Conservation (phyloP, 2,797 vertebrate genomes). For the Phylloscopus collybita region DNA sequence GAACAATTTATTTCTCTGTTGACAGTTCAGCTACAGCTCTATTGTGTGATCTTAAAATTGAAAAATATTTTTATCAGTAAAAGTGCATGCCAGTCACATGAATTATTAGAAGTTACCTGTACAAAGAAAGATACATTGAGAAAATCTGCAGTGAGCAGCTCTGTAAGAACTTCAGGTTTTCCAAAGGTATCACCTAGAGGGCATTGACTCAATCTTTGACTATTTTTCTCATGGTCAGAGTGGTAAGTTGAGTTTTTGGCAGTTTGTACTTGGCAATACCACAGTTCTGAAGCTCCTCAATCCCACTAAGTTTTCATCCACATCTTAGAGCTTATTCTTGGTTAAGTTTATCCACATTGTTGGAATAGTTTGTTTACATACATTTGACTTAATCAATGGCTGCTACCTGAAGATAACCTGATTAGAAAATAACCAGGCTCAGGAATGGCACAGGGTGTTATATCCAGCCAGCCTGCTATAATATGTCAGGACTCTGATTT, state of each 20-base stretch:
- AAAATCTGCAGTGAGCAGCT: background rate
- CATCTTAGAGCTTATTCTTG: background rate
- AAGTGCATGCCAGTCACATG: background rate
- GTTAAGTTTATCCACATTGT: background rate
- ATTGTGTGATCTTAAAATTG: background rate
- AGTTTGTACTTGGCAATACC: background rate
- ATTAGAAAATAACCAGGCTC: background rate
- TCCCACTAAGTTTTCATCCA: background rate
- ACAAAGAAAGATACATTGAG: background rate
- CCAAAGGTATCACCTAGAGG: background rate
- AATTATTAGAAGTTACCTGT: background rate
- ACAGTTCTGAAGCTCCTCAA: background rate
- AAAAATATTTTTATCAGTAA: background rate
- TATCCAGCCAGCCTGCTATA: background rate
- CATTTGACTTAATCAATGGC: background rate
- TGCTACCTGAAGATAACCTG: background rate
- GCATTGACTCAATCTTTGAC: background rate
- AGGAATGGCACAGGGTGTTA: background rate
- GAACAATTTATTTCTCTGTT: background rate
- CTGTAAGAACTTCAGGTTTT: background rate
- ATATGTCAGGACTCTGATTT: background rate
- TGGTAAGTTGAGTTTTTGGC: background rate
- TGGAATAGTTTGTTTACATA: background rate
- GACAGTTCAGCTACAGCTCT: background rate
- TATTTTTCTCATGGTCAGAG: background rate